A percentile compares a stretch with the other conserved stretches of the same genome.
These are phyloP conservation scores for Timema podura DNA, from an alignment of 2,888 invertebrate genomes.

Conservation along the genomic window DNA sequence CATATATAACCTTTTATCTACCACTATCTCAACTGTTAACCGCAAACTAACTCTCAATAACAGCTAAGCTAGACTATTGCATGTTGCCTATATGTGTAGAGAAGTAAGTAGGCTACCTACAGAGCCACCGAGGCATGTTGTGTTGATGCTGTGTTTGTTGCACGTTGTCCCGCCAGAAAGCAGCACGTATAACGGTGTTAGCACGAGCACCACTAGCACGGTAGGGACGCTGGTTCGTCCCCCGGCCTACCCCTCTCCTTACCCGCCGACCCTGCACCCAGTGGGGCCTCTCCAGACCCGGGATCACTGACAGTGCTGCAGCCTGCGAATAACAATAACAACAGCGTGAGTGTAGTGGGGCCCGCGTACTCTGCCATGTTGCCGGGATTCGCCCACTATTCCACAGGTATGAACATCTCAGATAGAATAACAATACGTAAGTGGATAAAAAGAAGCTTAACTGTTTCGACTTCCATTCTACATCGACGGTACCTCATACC, in stretches of 20 bases:
- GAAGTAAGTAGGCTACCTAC: no score
- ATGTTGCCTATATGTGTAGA: no score
- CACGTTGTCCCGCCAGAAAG: constrained; percentile 24
- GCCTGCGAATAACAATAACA: constrained; percentile 48
- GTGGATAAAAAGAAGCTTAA: no score
- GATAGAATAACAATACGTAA: no score
- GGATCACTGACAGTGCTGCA: constrained; percentile 56
- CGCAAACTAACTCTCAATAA: no score
- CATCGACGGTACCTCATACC: no score
- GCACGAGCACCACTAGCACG: constrained; percentile 39
- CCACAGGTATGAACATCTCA: constrained; percentile 49
- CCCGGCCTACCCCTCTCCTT: constrained; percentile 50
- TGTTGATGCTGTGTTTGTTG: no score
- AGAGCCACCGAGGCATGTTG: background rate
- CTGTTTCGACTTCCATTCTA: no score
- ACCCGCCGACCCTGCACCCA: constrained; percentile 44
- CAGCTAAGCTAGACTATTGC: no score
- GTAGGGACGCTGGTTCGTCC: constrained; percentile 46
- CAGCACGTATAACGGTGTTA: constrained; percentile 29
- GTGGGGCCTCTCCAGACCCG: constrained; percentile 40
- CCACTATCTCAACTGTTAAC: no score
- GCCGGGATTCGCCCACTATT: constrained; percentile 65
- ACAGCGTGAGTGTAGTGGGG: constrained; percentile 44
- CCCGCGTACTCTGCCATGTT: constrained; percentile 60
- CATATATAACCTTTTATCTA: no score